Conservation (phyloP, 2,888 invertebrate species). For the Heliconius aoede region DNA sequence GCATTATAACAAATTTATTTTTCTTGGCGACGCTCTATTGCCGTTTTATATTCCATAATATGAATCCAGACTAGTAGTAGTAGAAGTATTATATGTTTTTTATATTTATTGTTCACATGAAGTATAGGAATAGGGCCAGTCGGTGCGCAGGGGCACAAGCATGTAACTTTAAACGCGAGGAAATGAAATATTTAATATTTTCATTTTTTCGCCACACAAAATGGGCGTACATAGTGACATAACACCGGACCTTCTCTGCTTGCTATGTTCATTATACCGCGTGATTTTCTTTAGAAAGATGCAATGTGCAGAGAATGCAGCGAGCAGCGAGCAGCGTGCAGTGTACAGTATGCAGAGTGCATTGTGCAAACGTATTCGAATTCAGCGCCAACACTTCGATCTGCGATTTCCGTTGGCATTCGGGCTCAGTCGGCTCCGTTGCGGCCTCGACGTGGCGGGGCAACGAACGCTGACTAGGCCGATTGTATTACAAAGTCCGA, state of each 20-base stretch:
- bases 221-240: too few species aligned
- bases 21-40: background rate
- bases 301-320: background rate
- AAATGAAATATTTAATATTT: too few species aligned
- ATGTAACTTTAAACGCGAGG: too few species aligned
- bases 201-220: too few species aligned
- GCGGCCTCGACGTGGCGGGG: constrained; percentile 77
- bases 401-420: constrained; percentile 64
- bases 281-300: background rate
- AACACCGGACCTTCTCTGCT: too few species aligned
- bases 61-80: too few species aligned
- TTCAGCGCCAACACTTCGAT: constrained; percentile 46
- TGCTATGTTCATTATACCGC: too few species aligned
- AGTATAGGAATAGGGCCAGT: too few species aligned
- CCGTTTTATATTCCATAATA: background rate
- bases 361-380: constrained; percentile 46
- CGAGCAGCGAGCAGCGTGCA: background rate
- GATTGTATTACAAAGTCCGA: constrained; percentile 83
- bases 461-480: constrained; percentile 83
- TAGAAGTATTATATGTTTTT: too few species aligned
- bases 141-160: too few species aligned
- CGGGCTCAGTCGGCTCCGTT: constrained; percentile 57
- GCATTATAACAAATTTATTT: background rate
- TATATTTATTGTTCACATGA: background rate
- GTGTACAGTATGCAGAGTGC: constrained; percentile 33